A percentile compares a stretch with the other conserved stretches of the same genome.
Evolutionary conservation across 1,140 invertebrate species (phyloP).

Genomic region (Oedothorax gibbosus): DNA sequence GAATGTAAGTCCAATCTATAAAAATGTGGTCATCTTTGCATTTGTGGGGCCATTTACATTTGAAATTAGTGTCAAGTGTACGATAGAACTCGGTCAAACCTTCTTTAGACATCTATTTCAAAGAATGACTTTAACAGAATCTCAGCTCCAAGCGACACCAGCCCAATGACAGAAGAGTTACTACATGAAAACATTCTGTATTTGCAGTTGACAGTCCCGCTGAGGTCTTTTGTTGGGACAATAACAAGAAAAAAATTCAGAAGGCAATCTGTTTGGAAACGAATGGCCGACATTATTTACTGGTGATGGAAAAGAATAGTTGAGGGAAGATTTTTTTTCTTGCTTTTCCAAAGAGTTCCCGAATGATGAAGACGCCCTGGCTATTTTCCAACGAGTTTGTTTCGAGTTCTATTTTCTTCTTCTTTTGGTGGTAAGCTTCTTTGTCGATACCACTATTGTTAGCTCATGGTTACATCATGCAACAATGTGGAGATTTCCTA

Average conservation of each 20-base stretch:
- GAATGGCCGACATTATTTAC: constrained; percentile 43
- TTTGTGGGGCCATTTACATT: too few relatives aligned
- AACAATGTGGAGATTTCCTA: too few relatives aligned
- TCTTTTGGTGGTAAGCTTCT: constrained; percentile 4
- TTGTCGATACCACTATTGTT: neutral
- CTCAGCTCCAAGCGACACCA: too few relatives aligned
- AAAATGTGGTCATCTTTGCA: too few relatives aligned
- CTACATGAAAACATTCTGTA: neutral
- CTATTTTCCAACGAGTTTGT: constrained; percentile 44
- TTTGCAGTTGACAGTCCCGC: constrained; percentile 36
- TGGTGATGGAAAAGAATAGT: constrained; percentile 40
- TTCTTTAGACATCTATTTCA: too few relatives aligned
- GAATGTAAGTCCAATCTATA: too few relatives aligned
- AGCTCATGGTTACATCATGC: neutral
- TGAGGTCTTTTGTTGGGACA: constrained; percentile 16
- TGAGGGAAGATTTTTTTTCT: neutral
- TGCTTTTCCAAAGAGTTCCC: neutral
- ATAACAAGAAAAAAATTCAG: neutral
- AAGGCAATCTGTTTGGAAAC: constrained; percentile 28
- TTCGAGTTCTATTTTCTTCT: constrained; percentile 12
- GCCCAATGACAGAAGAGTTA: too few relatives aligned
- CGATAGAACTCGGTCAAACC: too few relatives aligned
- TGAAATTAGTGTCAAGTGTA: too few relatives aligned
- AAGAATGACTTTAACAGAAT: too few relatives aligned
- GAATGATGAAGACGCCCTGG: constrained; percentile 47